Evolutionary conservation across 2,113 vertebrate species (phyloP).

Genomic region (Vombatus ursinus): DNA sequence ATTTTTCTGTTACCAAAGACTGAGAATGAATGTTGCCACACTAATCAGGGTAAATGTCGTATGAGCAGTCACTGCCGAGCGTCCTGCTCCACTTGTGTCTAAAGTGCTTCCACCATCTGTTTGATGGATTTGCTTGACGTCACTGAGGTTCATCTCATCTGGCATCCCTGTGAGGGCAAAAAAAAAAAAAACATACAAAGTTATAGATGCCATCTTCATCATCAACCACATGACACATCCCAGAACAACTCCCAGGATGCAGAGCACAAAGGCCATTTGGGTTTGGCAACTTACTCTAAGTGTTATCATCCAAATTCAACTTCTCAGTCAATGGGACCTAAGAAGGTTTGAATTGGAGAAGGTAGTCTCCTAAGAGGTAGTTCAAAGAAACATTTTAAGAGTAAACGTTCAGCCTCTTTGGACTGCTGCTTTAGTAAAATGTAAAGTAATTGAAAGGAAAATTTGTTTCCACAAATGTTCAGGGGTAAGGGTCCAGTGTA

Average conservation of each 20-base stretch:
- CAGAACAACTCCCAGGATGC: slow-evolving; percentile 52
- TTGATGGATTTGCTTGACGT: slow-evolving; percentile 78
- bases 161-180: slow-evolving; percentile 82
- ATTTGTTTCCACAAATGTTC: not conserved
- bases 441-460: not conserved
- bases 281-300: slow-evolving; percentile 20
- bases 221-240: slow-evolving; percentile 25
- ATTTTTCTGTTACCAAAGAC: slow-evolving; percentile 75
- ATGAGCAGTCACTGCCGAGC: slow-evolving; percentile 18
- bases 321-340: slow-evolving; percentile 20
- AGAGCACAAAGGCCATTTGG: slow-evolving; percentile 14
- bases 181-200: slow-evolving; percentile 72
- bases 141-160: slow-evolving; percentile 80
- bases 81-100: slow-evolving; percentile 71
- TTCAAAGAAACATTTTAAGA: slow-evolving; percentile 61
- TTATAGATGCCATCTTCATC: slow-evolving; percentile 61
- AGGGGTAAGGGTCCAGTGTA: not conserved
- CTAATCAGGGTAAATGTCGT: slow-evolving; percentile 68
- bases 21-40: slow-evolving; percentile 60
- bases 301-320: slow-evolving; percentile 52
- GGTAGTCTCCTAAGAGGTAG: slow-evolving; percentile 18
- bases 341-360: slow-evolving; percentile 36
- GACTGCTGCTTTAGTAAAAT: not conserved
- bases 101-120: slow-evolving; percentile 60
- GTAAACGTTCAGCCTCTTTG: slow-evolving; percentile 3